phyloP scores from a whole-genome alignment of 1,140 invertebrate genomes.

The Tetragnatha versicolor region DNA sequence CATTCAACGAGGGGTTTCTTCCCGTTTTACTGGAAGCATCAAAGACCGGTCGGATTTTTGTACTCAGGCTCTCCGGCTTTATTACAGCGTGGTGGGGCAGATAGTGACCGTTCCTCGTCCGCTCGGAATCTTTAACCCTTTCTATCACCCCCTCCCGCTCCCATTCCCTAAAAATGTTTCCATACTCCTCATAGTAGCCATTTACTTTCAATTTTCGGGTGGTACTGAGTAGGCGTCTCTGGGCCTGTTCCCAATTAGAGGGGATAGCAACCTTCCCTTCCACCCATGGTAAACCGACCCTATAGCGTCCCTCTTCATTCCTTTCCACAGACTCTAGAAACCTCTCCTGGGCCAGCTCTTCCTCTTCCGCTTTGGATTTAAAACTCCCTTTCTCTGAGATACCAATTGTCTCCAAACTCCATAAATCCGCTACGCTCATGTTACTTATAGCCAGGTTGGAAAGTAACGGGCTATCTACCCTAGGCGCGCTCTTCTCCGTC shows the following conservation, averaged over 20 bases:
- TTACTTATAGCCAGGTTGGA: too few species aligned
- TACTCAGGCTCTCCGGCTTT: too few species aligned
- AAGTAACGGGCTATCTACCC: not conserved
- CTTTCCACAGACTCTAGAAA: conserved; percentile 2
- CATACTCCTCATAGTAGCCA: not conserved
- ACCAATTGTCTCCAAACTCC: too few species aligned
- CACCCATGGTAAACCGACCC: not conserved
- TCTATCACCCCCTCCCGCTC: not conserved
- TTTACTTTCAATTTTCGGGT: not conserved
- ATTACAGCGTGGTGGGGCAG: not conserved
- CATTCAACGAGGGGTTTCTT: not conserved
- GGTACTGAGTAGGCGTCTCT: not conserved
- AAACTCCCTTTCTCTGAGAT: too few species aligned
- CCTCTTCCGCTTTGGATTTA: not conserved
- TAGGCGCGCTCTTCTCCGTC: not conserved
- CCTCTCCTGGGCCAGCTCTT: not conserved
- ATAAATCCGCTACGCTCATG: too few species aligned
- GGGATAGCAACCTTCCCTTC: not conserved
- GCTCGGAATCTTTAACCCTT: not conserved
- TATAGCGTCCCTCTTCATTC: not conserved
- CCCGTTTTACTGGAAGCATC: not conserved
- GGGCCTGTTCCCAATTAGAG: not conserved
- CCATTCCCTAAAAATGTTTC: not conserved
- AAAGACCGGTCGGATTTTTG: not conserved
- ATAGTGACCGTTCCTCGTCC: not conserved